Percentiles rank a stretch among this genome's conserved stretches.
Evolutionary conservation across 2,113 vertebrate species (phyloP).

Genomic region (Rhodinocichla rosea): DNA sequence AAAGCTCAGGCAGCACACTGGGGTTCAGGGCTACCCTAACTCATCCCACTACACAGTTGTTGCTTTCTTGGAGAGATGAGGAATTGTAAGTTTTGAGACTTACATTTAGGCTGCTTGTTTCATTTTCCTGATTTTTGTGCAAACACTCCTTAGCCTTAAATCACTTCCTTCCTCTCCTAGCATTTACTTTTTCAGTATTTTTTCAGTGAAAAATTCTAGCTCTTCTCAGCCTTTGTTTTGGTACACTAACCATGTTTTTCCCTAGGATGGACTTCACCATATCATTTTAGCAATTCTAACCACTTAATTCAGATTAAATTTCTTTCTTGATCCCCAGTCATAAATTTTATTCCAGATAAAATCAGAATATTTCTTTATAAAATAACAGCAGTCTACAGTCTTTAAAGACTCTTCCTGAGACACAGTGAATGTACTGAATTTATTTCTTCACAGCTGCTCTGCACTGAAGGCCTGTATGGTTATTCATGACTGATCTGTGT

Average conservation of each 20-base stretch:
- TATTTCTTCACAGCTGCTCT: neutral
- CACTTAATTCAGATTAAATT: neutral
- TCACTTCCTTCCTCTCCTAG: neutral
- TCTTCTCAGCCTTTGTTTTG: neutral
- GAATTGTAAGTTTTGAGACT: neutral
- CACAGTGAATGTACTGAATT: neutral
- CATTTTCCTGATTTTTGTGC: neutral
- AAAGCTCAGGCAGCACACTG: neutral
- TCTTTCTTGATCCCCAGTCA: accelerated
- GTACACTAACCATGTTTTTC: neutral
- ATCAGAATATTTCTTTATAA: neutral
- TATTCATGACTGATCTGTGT: neutral
- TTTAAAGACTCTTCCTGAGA: neutral
- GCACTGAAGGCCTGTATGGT: neutral
- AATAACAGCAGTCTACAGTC: neutral
- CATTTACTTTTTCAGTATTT: neutral
- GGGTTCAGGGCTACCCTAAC: neutral
- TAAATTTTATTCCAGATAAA: neutral
- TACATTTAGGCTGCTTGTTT: neutral
- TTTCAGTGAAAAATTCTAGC: neutral
- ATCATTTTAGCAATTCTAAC: neutral
- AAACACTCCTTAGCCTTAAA: neutral
- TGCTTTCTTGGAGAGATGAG: neutral
- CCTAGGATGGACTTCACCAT: neutral
- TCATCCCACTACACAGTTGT: neutral